Evolutionary conservation across 2,888 invertebrate genomes (phyloP), one percentile per base, ranked within the genome.

Genomic region (Galerucella nymphaeae): DNA sequence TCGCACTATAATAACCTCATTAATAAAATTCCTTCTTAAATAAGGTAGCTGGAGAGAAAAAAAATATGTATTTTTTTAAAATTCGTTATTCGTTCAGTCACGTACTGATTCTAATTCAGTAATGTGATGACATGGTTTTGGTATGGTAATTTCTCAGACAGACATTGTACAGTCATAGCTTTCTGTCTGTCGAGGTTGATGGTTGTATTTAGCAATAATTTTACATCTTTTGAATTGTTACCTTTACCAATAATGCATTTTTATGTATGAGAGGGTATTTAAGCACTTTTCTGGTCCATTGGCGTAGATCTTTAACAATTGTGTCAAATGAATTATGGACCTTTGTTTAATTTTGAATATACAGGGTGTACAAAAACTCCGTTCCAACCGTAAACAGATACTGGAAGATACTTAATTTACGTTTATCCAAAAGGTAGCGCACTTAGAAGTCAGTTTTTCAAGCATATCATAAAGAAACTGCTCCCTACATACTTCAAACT

Each of bases 11-110:
- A 67, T 67, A 67, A 67, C 67, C 67, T 67, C 67, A 67, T 67
- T 67, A 67, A 59, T 67, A 67, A 67, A 67, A 67, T 67, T 67
- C 67, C 58, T 67, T 67, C 67, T 67, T 67, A 58, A 67, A 67
- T 42, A 67, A 45, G 58, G 67, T 45, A 67, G 67, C 67, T 41
- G 66, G 55, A 65, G 66, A 53, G 20, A 57, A 45, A 67, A 67
- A 38, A 30, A 30, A 30, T 30, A 66, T 58, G 48, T 58, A 58
- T 66, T 67, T 67, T 58, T 14, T 58, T 45, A 38, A 38, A n/a
- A n/a, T n/a, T n/a, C n/a, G n/a, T n/a, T n/a, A 61, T 45, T 68
- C 48, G 45, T 55, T 59, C 30, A 48, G 59, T 68, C 67, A 68
- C 67, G 67, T 68, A 48, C 67, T 68, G 67, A 59, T 68, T 68